Conservation (phyloP, 2,888 invertebrate species). For the Stratiomys singularior region DNA sequence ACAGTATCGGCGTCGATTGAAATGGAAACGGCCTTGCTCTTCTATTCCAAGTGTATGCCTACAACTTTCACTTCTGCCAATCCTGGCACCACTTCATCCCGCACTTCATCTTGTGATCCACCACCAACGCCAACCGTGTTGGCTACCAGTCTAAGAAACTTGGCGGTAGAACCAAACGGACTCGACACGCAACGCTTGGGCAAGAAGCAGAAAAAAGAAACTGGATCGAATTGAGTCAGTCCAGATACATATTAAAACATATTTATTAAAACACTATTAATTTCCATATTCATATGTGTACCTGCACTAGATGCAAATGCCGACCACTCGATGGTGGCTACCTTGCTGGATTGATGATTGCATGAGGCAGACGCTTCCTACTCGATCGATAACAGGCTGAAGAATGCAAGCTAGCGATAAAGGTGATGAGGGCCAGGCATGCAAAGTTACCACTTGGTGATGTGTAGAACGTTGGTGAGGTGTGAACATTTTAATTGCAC, state of each 20-base stretch:
- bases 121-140: background rate
- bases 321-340: background rate
- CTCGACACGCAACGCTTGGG: background rate
- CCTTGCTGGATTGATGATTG: background rate
- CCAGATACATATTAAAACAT: constrained; percentile 29
- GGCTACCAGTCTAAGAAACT: constrained; percentile 23
- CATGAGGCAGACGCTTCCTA: constrained; percentile 15
- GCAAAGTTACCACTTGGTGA: background rate
- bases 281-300: constrained; percentile 17
- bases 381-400: background rate
- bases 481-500: constrained; percentile 3
- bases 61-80: constrained; percentile 29
- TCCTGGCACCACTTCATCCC: constrained; percentile 1
- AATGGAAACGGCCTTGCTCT: constrained; percentile 32
- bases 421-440: background rate
- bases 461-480: background rate
- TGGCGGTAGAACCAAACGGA: background rate
- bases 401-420: constrained; percentile 13
- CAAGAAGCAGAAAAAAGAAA: background rate
- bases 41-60: constrained; percentile 29
- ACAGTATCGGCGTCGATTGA: background rate
- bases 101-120: background rate
- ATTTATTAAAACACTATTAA: constrained; percentile 15
- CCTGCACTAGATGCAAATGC: background rate
- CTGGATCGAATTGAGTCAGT: constrained; percentile 12